Evolutionary conservation across 2,888 invertebrate species (phyloP), one percentile per base, ranked within the genome.

Genomic region (Ichneumoninae sp.): DNA sequence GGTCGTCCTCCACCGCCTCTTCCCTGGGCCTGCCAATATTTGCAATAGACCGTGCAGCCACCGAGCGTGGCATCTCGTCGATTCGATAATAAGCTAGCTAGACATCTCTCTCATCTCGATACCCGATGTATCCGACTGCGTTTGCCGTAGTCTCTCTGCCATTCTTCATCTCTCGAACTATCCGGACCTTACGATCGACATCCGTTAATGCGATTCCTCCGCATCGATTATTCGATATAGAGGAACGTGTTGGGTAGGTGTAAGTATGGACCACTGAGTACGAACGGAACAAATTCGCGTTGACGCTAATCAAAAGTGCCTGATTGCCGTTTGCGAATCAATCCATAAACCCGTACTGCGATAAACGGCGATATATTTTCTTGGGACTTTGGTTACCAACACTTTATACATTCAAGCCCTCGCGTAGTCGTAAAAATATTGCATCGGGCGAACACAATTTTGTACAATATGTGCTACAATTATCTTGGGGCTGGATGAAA

Each of bases 11-110:
- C 79, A 78, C 86, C 88, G 90, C 90, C 91, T 92, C 90, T 91
- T 92, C 90, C 92, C 91, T 89, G 88, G 36, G 89, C 90, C 86
- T 92, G 93, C 92, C 92, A 93, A 93, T 93, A 93, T 92, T 93
- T 92, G 92, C 92, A 91, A 93, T 92, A 90, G 85, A 79, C 78
- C 91, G 89, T 47, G 13, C 1, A 16, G 13, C 44, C 13, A 47
- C 44, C 44, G 44, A 16, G 44, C 89, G 88, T 50, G 68, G 71
- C 84, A 33, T 62, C n/a, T 26, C 60, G 69, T 22, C 90, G 90
- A 91, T 92, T 90, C 92, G 92, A 92, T 91, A 91, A 92, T 91
- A 92, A 90, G 88, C 88, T 89, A 90, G 89, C 89, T 89, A 84
- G 81, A 75, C 50, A 19, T 65, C 65, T 75, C 65, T 33, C 36